Conservation (phyloP, 2,888 invertebrate genomes). For the Eledone cirrhosa region DNA sequence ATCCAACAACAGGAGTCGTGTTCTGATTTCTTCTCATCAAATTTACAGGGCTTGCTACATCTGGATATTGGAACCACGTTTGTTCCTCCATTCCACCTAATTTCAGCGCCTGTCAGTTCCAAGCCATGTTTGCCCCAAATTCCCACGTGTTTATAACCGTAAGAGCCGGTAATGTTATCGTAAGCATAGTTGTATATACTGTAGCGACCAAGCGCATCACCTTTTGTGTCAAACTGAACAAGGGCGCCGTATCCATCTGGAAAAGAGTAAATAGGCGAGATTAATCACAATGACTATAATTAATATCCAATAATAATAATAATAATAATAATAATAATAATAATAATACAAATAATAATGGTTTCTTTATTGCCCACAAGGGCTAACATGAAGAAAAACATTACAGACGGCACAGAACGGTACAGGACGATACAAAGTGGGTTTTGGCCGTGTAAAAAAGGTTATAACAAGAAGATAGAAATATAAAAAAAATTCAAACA, state of each 20-base stretch:
- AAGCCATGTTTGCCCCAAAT: conserved; percentile 72
- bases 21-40: conserved; percentile 67
- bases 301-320: neutral
- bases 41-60: conserved; percentile 67
- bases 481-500: no score
- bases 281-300: neutral
- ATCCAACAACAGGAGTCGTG: conserved; percentile 69
- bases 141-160: conserved; percentile 63
- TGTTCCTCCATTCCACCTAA: conserved; percentile 66
- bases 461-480: no score
- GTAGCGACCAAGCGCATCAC: conserved; percentile 68
- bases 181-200: conserved; percentile 69
- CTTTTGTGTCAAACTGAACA: conserved; percentile 71
- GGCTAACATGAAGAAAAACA: no score
- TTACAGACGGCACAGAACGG: no score
- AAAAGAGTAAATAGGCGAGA: conserved; percentile 40
- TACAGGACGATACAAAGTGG: no score
- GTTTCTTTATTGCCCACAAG: no score
- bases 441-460: no score
- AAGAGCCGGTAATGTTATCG: conserved; percentile 52
- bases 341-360: no score
- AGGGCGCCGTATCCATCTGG: conserved; percentile 76
- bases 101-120: conserved; percentile 51
- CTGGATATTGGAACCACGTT: conserved; percentile 64
- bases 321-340: no score